Evolutionary conservation across 2,113 vertebrate genomes (phyloP).

Genomic region (Sorex fumeus): DNA sequence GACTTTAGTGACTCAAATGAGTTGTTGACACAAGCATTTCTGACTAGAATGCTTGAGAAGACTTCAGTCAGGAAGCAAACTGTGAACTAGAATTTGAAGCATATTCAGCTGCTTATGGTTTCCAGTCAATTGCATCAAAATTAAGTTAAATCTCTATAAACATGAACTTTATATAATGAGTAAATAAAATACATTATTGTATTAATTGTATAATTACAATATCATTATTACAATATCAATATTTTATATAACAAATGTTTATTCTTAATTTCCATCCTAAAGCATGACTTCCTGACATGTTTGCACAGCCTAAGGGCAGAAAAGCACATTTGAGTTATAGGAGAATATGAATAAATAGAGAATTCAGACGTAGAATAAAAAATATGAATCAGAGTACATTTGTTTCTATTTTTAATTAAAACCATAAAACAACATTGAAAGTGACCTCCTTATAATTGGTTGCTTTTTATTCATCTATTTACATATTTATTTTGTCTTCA

Average conservation of each 20-base stretch:
- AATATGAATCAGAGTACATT: not conserved
- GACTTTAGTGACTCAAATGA: not conserved
- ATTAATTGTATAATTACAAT: no score
- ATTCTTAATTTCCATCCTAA: not conserved
- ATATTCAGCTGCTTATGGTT: conserved; percentile 14
- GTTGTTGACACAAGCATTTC: not conserved
- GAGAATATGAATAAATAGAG: conserved; percentile 19
- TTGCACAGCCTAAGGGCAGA: conserved; percentile 18
- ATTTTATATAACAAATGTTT: not conserved
- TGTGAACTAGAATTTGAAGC: conserved; percentile 36
- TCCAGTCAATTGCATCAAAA: not conserved
- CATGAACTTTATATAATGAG: conserved; percentile 18
- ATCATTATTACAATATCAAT: no score
- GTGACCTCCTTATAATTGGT: not conserved
- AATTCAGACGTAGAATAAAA: conserved; percentile 5
- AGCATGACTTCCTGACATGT: not conserved
- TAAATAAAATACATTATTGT: not conserved
- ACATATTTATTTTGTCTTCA: conserved; percentile 35
- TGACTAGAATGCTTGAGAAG: not conserved
- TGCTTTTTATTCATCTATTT: conserved; percentile 2
- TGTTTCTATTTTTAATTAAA: conserved; percentile 23
- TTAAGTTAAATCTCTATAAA: not conserved
- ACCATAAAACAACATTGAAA: not conserved
- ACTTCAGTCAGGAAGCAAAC: not conserved
- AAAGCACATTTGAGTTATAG: conserved; percentile 1